Evolutionary conservation across 1,140 invertebrate genomes (phyloP), one percentile per base, ranked within the genome.

Genomic region (Drosophila triauraria): DNA sequence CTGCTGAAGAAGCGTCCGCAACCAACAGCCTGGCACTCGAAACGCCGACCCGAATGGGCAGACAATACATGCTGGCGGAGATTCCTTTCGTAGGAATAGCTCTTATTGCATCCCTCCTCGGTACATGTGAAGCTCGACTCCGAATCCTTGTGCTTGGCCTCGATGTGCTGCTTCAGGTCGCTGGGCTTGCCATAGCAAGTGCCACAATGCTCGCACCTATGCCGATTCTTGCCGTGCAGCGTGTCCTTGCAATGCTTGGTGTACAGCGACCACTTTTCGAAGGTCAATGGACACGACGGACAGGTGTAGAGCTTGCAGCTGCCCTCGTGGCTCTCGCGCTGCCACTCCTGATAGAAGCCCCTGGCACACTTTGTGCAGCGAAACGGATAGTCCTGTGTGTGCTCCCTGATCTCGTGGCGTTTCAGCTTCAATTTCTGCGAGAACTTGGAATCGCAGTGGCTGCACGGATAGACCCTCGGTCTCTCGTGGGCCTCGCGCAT

Each of bases 361-460:
- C 86, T 76, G 1, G 40, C 15, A 27, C 92, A 93, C 38, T 92
- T 91, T 0, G 57, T 54, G 30, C 92, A 93, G 0, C 58, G 78
- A 38, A 35, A 91, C 0, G 92, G 88, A 83, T 90, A 93, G 2
- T 72, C 57, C 20, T 82, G 68, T 1, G 86, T 92, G 56, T 93
- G 91, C 48, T 86, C 78, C 25, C 58, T 70, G 1, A 92, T 91
- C 61, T 91, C 91, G 50, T 93, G 92, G 0, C 85, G 80, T 4
- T 82, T 81, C 51, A 93, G 40, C 59, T 92, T 92, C 25, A 91
- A 32, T 63, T 92, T 92, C 27, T 93, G 84, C n/a, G 79, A 77
- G 47, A 93, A 93, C n/a, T 87, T 92, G 15, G 78, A 64, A 0
- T 61, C 9, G 32, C 92, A 93, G 27, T 80, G 62, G 0, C 17